phyloP scores from a whole-genome alignment of 2,113 vertebrate species.

The Nibea albiflora region DNA sequence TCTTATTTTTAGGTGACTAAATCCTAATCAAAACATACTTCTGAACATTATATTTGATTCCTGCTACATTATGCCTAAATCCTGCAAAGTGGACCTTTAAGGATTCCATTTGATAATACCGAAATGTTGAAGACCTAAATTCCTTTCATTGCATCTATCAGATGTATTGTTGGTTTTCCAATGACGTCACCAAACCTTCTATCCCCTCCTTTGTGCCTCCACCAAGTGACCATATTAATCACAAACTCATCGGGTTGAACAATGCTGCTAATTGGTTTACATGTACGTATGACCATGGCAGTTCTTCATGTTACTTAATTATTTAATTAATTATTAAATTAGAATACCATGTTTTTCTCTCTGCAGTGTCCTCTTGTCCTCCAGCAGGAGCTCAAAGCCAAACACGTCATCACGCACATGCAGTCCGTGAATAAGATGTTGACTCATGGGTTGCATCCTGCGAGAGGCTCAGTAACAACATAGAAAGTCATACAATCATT shows the following conservation, averaged over 20 bases:
- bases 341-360: conserved; percentile 23
- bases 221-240: neutral
- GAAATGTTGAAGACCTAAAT: no score
- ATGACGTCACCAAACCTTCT: neutral
- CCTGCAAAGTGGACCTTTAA: no score
- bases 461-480: conserved; percentile 13
- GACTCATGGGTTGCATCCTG: conserved; percentile 48
- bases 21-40: no score
- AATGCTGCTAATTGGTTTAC: neutral
- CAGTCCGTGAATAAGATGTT: conserved; percentile 53
- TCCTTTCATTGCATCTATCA: no score
- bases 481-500: neutral
- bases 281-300: neutral
- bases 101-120: no score
- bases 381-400: conserved; percentile 45
- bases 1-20: no score
- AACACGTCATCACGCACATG: conserved; percentile 39
- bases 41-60: no score
- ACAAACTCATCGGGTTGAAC: neutral
- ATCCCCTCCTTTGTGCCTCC: neutral
- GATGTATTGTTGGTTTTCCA: neutral
- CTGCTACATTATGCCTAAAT: no score
- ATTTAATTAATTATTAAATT: no score
- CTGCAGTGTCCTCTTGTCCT: conserved; percentile 32
- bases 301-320: conserved; percentile 22